phyloP scores from a whole-genome alignment of 2,797 vertebrate genomes.

The Diplodus puntazzo region DNA sequence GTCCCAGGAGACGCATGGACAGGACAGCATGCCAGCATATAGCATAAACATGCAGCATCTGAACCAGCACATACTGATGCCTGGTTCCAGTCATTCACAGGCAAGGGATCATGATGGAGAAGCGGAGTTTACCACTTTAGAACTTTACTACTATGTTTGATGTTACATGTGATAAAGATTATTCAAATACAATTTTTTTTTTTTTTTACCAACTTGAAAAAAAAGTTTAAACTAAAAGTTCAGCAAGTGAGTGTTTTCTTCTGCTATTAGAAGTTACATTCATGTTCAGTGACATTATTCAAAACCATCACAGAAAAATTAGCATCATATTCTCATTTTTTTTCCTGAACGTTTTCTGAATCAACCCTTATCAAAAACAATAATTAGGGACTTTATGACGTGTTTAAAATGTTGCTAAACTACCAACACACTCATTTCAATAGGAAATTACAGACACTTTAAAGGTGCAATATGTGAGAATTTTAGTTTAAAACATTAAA shows the following conservation, averaged over 20 bases:
- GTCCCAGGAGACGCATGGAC: slow-evolving; percentile 86
- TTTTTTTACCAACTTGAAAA: not conserved
- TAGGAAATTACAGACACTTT: too few relatives aligned
- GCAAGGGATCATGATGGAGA: too few relatives aligned
- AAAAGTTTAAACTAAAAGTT: not conserved
- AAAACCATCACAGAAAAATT: not conserved
- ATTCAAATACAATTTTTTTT: not conserved
- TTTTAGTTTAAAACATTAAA: too few relatives aligned
- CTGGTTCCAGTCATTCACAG: slow-evolving; percentile 2
- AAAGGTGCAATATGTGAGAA: too few relatives aligned
- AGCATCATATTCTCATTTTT: not conserved
- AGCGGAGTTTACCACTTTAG: too few relatives aligned
- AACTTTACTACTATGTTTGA: too few relatives aligned
- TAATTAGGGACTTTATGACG: not conserved
- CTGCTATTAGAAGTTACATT: not conserved
- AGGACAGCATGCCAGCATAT: slow-evolving; percentile 67
- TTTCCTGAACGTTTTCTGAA: not conserved
- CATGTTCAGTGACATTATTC: not conserved
- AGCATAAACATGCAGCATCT: slow-evolving; percentile 42
- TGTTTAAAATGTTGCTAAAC: not conserved
- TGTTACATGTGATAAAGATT: too few relatives aligned
- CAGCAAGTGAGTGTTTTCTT: slow-evolving; percentile 1
- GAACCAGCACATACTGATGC: not conserved
- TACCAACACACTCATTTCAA: not conserved
- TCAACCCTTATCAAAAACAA: not conserved